These are phyloP conservation scores for Eumaeus atala DNA, from an alignment of 1,140 invertebrate genomes.

Conservation along the genomic window DNA sequence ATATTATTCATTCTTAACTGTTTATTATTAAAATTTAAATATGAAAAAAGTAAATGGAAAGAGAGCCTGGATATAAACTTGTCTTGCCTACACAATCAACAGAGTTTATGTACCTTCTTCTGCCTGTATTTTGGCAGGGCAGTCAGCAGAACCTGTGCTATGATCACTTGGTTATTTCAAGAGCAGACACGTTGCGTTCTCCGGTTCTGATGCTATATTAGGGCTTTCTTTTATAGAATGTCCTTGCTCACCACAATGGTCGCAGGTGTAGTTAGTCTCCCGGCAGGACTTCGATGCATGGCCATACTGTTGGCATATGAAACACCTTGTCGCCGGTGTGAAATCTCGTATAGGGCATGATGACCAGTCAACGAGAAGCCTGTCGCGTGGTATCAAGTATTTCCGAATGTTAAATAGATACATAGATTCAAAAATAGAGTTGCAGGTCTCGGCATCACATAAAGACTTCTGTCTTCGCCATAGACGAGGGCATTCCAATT, in stretches of 20 bases:
- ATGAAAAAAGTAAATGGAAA: too few relatives aligned
- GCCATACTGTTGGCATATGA: conserved; percentile 8
- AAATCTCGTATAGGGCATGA: not conserved
- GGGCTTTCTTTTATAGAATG: not conserved
- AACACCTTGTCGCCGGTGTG: not conserved
- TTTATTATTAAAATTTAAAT: too few relatives aligned
- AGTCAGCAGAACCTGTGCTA: not conserved
- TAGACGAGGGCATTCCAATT: conserved; percentile 5
- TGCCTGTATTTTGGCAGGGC: not conserved
- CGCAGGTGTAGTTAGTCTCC: not conserved
- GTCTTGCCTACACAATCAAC: conserved; percentile 14
- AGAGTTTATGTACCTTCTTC: conserved; percentile 11
- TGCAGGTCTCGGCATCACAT: not conserved
- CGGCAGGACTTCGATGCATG: not conserved
- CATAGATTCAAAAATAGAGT: too few relatives aligned
- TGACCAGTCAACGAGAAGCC: too few relatives aligned
- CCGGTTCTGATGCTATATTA: not conserved
- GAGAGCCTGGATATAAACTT: too few relatives aligned
- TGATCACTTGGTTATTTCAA: conserved; percentile 12
- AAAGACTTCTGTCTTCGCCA: not conserved
- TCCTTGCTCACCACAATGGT: not conserved
- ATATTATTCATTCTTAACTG: not conserved
- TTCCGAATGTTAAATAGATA: not conserved
- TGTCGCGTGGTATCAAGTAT: not conserved
- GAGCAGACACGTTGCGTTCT: conserved; percentile 12